Base-by-base conservation (phyloP, 2,113 vertebrate genomes). In the Aythya baeri region DNA sequence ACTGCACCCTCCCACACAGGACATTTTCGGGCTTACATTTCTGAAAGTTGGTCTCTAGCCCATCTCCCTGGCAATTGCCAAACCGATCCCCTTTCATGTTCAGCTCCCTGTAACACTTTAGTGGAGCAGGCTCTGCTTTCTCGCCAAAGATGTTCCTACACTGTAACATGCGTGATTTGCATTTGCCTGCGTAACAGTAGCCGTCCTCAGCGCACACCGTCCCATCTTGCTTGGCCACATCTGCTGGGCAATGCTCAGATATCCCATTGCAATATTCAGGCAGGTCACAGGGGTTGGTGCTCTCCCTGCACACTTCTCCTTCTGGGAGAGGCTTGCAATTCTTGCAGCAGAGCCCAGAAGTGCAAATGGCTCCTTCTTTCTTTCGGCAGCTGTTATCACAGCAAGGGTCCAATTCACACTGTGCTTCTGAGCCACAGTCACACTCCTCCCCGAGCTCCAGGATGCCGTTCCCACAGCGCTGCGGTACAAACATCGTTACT, bases 1-100 rank as follows among this genome's bases (percentile, higher is more conserved):
- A 98, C 72, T 95, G 11, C 79, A 97, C 21, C 88, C 95, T 96
- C 32, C 97, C 97, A 21, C 97, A 98, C 13, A 87, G 18, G n/a
- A 67, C 12, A 4, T 96, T 36, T 2, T 91, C 27, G 3, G 2
- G 9, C 23, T 21, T 1, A 68, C 97, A 97, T 9, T 22, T 41
- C 52, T 63, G 14, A 62, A 96, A 97, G 36, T n/a, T 2, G 1
- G 2, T 0, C 0, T 6, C 11, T 21, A 23, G 31, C 9, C 78
- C 83, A 1, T 57, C n/a, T 17, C 22, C 12, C 17, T 92, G 83
- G 80, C 97, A 98, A 58, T 96, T 93, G 83, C 97, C 97, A 93
- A 97, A 97, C 15, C 76, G 59, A 67, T 97, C 23, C 10, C 94
- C 96, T 75, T 46, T 71, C 1, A 0, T 8, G 22, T 97, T 98